Percentiles rank a stretch among this genome's conserved stretches.
phyloP scores from a whole-genome alignment of 2,888 invertebrate species.

The Morpho helenor region DNA sequence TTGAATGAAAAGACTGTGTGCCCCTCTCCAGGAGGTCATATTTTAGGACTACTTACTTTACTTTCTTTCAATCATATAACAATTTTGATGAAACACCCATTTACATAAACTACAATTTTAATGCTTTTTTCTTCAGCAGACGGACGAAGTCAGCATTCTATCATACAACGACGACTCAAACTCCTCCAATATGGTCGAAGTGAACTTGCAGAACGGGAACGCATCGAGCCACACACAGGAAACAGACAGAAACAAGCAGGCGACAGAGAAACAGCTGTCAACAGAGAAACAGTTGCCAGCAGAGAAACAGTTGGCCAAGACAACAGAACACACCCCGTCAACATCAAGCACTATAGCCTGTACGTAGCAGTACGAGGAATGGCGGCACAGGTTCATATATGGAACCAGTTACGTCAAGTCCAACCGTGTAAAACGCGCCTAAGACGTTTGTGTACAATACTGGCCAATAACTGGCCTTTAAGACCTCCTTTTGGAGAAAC shows the following conservation, averaged over 20 bases:
- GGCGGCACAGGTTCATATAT: slow-evolving; percentile 67
- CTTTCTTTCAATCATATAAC: no score
- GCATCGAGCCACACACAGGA: slow-evolving; percentile 25
- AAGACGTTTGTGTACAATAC: slow-evolving; percentile 27
- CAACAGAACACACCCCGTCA: slow-evolving; percentile 42
- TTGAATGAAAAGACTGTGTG: no score
- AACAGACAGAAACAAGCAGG: slow-evolving; percentile 28
- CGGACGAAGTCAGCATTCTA: slow-evolving; percentile 62
- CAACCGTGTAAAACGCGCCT: slow-evolving; percentile 40
- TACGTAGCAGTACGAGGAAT: slow-evolving; percentile 70
- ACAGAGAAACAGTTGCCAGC: slow-evolving; percentile 8
- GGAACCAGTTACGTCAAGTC: slow-evolving; percentile 47
- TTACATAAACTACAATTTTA: no score
- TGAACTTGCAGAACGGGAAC: slow-evolving; percentile 51
- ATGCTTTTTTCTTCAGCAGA: slow-evolving; percentile 37
- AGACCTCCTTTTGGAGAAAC: not conserved
- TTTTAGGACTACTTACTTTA: no score
- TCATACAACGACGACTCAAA: slow-evolving; percentile 73
- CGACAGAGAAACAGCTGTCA: slow-evolving; percentile 17
- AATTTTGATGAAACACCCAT: no score
- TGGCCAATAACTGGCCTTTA: slow-evolving; percentile 8
- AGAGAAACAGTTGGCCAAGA: slow-evolving; percentile 30
- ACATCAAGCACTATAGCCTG: slow-evolving; percentile 58
- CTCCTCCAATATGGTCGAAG: slow-evolving; percentile 65
- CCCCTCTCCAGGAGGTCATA: no score